Percentiles rank a stretch among this genome's conserved stretches.
These are phyloP conservation scores for Batillaria attramentaria DNA, from an alignment of 1,140 invertebrate genomes.

Conservation along the genomic window DNA sequence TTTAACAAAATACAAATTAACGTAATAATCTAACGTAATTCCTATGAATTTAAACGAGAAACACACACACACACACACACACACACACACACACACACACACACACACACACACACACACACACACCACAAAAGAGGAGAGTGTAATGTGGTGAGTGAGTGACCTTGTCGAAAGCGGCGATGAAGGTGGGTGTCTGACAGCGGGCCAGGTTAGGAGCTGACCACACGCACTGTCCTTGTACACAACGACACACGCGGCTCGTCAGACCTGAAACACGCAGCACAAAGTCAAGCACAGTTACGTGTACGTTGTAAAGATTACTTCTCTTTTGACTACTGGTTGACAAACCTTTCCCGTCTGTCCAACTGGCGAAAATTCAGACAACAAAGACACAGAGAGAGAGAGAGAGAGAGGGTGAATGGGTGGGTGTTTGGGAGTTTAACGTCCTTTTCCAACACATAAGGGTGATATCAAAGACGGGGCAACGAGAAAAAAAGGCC, in stretches of 20 bases:
- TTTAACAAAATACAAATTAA: too few species aligned
- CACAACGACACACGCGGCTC: neutral
- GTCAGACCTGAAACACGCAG: neutral
- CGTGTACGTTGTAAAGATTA: too few species aligned
- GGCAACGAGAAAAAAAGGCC: too few species aligned
- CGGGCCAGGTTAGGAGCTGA: conserved; percentile 3
- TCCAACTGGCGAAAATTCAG: too few species aligned
- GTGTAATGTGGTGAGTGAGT: too few species aligned
- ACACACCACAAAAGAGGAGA: conserved; percentile 16
- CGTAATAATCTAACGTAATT: too few species aligned
- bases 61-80: neutral
- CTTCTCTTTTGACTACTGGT: too few species aligned
- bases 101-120: conserved; percentile 13
- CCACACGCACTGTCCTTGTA: neutral
- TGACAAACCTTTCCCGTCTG: too few species aligned
- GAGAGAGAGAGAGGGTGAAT: neutral
- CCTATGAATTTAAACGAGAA: too few species aligned
- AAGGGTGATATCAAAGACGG: too few species aligned
- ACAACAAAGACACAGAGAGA: neutral
- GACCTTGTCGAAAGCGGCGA: conserved; percentile 10
- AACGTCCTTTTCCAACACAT: too few species aligned
- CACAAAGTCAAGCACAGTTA: neutral
- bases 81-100: neutral
- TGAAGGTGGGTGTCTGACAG: conserved; percentile 1
- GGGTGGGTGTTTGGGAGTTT: too few species aligned